phyloP scores from a whole-genome alignment of 2,888 invertebrate genomes.

The Rhogogaster chlorosoma region DNA sequence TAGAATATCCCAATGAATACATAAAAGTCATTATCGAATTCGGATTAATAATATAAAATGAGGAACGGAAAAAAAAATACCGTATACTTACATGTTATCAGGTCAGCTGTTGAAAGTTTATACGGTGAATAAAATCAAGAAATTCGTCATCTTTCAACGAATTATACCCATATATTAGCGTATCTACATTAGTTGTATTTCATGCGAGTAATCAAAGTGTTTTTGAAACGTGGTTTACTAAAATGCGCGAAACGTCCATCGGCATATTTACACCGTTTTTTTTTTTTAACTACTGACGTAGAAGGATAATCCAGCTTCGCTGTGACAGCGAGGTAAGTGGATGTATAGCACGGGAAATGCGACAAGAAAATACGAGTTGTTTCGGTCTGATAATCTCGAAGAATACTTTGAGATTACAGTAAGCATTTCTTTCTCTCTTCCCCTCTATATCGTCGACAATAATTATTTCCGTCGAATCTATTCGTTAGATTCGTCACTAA shows the following conservation, averaged over 20 bases:
- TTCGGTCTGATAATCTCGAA: slow-evolving; percentile 13
- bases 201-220: not conserved
- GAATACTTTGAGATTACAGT: not conserved
- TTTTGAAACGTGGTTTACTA: not conserved
- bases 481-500: too few species aligned
- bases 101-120: too few species aligned
- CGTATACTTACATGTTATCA: too few species aligned
- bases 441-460: not conserved
- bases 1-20: too few species aligned
- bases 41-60: too few species aligned
- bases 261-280: not conserved
- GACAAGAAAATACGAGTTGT: not conserved
- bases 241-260: not conserved
- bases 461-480: not conserved
- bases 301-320: not conserved
- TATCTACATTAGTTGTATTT: not conserved
- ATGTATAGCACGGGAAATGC: not conserved
- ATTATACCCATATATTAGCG: too few species aligned
- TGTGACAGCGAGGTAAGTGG: not conserved
- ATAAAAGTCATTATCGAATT: too few species aligned
- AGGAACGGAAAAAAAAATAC: too few species aligned
- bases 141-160: too few species aligned
- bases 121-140: too few species aligned
- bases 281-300: not conserved
- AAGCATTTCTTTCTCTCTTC: not conserved